Percentiles rank a stretch among this genome's conserved stretches.
These are phyloP conservation scores for Limnodromus scolopaceus DNA, from an alignment of 2,797 vertebrate species.

Conservation along the genomic window DNA sequence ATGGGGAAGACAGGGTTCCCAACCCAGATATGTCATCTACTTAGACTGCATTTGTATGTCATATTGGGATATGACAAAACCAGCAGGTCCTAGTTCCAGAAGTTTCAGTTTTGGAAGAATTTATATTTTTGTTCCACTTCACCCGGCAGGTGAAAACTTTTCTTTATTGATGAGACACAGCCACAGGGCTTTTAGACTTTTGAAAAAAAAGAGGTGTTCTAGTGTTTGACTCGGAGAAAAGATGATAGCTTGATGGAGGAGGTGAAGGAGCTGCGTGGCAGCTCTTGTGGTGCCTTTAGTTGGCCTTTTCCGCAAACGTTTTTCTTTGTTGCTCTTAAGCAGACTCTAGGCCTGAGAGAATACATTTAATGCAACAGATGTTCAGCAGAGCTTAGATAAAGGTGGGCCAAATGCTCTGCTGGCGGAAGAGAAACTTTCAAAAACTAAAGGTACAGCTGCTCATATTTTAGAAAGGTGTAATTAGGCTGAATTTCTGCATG, in stretches of 20 bases:
- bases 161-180: background rate
- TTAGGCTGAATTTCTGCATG: background rate
- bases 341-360: background rate
- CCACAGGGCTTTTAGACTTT: rapidly evolving
- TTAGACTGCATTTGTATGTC: rapidly evolving
- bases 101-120: background rate
- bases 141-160: background rate
- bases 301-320: background rate
- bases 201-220: background rate
- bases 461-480: background rate
- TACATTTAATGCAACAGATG: background rate
- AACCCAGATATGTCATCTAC: background rate
- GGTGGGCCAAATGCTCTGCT: background rate
- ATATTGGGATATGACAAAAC: background rate
- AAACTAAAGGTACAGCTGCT: background rate
- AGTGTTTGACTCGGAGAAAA: background rate
- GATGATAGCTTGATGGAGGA: background rate
- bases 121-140: background rate
- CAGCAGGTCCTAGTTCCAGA: background rate
- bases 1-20: background rate
- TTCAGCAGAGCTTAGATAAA: background rate
- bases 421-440: background rate
- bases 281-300: background rate
- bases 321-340: background rate
- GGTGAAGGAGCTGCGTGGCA: background rate